These are phyloP conservation scores for Pinctada fucata DNA, from an alignment of 2,888 invertebrate genomes.

Conservation along the genomic window DNA sequence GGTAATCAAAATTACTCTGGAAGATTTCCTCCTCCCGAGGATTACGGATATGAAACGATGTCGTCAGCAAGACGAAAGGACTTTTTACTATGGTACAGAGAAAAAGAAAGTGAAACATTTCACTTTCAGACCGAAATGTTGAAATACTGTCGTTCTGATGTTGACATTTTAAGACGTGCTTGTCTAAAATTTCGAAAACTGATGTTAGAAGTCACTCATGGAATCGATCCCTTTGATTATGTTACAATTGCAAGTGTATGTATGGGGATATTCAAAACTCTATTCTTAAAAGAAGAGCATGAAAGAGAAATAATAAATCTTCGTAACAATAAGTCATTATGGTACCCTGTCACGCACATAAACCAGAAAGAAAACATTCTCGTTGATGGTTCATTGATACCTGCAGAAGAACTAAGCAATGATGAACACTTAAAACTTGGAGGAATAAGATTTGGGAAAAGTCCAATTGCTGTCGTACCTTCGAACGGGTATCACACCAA, in stretches of 20 bases:
- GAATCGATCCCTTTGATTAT: conserved; percentile 2
- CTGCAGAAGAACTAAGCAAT: conserved; percentile 4
- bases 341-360: background rate
- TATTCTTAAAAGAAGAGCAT: conserved; percentile 16
- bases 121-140: conserved; percentile 46
- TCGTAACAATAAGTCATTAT: background rate
- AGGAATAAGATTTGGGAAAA: conserved; percentile 3
- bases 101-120: conserved; percentile 27
- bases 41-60: conserved; percentile 42
- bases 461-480: conserved; percentile 38
- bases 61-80: conserved; percentile 24
- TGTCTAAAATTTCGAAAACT: conserved; percentile 16
- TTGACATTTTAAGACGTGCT: no score
- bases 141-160: conserved; percentile 42
- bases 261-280: conserved; percentile 12
- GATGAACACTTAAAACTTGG: background rate
- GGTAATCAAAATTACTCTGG: conserved; percentile 47
- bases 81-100: conserved; percentile 16
- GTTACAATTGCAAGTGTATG: conserved; percentile 32
- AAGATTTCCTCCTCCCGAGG: conserved; percentile 33
- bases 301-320: conserved; percentile 7
- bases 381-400: conserved; percentile 10
- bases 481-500: conserved; percentile 33
- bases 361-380: background rate
- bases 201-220: no score